Percentiles rank a stretch among this genome's conserved stretches.
phyloP scores from a whole-genome alignment of 2,113 vertebrate genomes.

The Damaliscus lunatus region DNA sequence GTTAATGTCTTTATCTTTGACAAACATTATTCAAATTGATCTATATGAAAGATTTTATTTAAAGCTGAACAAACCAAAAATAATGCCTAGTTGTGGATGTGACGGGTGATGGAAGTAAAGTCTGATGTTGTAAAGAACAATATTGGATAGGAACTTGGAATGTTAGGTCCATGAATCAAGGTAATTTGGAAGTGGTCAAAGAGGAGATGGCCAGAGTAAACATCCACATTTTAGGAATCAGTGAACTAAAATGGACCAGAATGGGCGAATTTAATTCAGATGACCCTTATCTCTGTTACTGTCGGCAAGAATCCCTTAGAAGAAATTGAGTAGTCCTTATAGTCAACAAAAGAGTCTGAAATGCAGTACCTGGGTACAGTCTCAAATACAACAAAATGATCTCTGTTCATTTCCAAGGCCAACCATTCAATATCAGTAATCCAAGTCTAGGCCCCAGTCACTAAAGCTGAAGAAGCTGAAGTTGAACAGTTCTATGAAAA shows the following conservation, averaged over 20 bases:
- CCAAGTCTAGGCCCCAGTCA: not conserved
- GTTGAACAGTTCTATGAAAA: not conserved
- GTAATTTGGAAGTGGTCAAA: not conserved
- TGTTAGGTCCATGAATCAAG: not conserved
- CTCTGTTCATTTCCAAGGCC: not conserved
- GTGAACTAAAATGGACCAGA: not conserved
- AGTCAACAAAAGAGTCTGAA: not conserved
- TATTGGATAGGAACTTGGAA: not conserved
- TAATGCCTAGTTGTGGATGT: not conserved
- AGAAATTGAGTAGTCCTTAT: not conserved
- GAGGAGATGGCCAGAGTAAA: not conserved
- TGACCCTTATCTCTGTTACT: not conserved
- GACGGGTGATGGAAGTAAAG: not conserved
- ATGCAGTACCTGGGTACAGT: not conserved
- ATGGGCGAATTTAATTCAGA: not conserved
- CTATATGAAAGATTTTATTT: not conserved
- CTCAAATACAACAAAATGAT: not conserved
- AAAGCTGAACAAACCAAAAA: not conserved
- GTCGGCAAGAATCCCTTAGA: not conserved
- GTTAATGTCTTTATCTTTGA: not conserved
- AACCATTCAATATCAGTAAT: not conserved
- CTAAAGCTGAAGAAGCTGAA: not conserved
- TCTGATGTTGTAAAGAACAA: not conserved
- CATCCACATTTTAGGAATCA: not conserved
- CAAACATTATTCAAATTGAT: not conserved